phyloP scores from a whole-genome alignment of 2,888 invertebrate species.

The Limnephilus auricula region DNA sequence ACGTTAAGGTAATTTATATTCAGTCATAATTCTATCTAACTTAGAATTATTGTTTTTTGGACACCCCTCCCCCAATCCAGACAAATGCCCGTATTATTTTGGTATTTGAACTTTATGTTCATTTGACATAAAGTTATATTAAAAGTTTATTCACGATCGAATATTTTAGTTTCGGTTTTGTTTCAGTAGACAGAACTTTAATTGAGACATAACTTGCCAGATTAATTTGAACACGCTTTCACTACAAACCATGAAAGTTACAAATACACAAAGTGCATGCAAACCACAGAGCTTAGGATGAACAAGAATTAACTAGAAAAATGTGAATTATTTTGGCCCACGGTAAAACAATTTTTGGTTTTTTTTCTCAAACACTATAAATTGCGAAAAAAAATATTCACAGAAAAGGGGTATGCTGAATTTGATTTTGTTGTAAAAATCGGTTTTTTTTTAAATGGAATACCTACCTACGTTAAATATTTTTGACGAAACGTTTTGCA shows the following conservation, averaged over 20 bases:
- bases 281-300: neutral
- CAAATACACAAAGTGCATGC: neutral
- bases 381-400: too few species aligned
- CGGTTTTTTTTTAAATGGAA: too few species aligned
- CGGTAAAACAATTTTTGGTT: too few species aligned
- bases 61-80: neutral
- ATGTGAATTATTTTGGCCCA: neutral
- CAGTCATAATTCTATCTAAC: too few species aligned
- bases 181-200: conserved; percentile 2
- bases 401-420: too few species aligned
- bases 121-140: neutral
- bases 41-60: neutral
- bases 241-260: neutral
- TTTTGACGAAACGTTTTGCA: too few species aligned
- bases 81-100: neutral
- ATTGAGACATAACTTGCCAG: neutral
- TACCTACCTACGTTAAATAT: too few species aligned
- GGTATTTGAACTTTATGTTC: neutral
- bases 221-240: neutral
- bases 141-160: neutral
- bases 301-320: neutral
- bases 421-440: too few species aligned
- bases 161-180: neutral
- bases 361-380: too few species aligned
- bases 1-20: too few species aligned